Conservation (phyloP, 1,140 invertebrate genomes). For the Drosophila bipectinata region DNA sequence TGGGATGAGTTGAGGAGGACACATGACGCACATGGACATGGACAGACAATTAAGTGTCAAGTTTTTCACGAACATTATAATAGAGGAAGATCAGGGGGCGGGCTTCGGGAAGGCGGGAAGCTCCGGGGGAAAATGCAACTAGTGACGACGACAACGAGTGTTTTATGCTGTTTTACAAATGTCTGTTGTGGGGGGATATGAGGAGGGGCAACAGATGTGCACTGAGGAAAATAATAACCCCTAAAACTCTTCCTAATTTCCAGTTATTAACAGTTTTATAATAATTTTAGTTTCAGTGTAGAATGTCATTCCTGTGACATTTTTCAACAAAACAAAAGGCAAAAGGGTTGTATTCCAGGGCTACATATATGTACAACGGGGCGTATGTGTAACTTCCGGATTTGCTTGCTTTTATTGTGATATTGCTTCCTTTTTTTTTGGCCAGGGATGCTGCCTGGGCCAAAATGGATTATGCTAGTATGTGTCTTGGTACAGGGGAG, state of each 20-base stretch:
- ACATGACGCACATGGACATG: conserved; percentile 33
- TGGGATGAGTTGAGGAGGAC: conserved; percentile 1
- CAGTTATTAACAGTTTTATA: background rate
- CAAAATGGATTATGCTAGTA: conserved; percentile 70
- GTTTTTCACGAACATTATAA: conserved; percentile 73
- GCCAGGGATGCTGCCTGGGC: conserved; percentile 30
- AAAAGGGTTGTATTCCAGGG: conserved; percentile 7
- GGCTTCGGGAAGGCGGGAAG: background rate
- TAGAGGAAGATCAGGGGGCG: background rate
- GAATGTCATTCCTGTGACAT: conserved; percentile 63
- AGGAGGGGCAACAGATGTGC: conserved; percentile 1
- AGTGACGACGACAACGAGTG: conserved; percentile 66
- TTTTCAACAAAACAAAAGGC: conserved; percentile 58
- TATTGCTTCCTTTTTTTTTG: conserved; percentile 24
- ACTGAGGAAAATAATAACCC: background rate
- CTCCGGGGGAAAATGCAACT: conserved; percentile 9
- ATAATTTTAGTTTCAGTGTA: background rate
- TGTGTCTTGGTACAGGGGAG: conserved; percentile 28
- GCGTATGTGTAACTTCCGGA: conserved; percentile 77
- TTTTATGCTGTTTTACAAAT: conserved; percentile 74
- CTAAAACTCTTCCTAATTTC: background rate
- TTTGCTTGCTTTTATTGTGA: conserved; percentile 46
- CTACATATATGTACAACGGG: conserved; percentile 42
- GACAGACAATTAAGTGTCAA: conserved; percentile 78
- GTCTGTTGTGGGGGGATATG: conserved; percentile 24